These are phyloP conservation scores for Cryptocephalus primarius DNA, from an alignment of 2,888 invertebrate genomes.

Conservation along the genomic window DNA sequence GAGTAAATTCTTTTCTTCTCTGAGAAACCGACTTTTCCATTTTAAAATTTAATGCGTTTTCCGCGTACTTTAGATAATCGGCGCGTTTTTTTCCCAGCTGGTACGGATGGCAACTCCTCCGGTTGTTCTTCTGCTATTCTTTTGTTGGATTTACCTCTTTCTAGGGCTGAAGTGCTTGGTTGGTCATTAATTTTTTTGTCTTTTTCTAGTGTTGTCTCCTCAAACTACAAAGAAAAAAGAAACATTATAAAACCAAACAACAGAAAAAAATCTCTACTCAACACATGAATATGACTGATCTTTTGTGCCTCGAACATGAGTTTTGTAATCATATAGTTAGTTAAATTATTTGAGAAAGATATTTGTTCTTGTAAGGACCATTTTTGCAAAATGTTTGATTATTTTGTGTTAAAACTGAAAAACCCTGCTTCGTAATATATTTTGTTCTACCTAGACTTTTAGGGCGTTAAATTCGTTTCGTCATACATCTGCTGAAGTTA, in stretches of 20 bases:
- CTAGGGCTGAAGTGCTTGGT: slow-evolving; percentile 9
- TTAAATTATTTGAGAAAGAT: too few species aligned
- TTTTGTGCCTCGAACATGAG: background rate
- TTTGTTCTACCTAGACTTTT: too few species aligned
- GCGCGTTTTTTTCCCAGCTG: slow-evolving; percentile 22
- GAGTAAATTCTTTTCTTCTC: background rate
- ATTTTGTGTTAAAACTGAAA: too few species aligned
- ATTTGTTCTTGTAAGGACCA: too few species aligned
- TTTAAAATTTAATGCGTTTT: slow-evolving; percentile 27
- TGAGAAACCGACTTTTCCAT: slow-evolving; percentile 1
- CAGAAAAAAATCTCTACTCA: too few species aligned
- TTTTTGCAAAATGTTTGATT: too few species aligned
- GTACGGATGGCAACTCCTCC: slow-evolving; percentile 9
- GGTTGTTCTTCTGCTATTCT: slow-evolving; percentile 27
- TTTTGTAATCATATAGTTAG: background rate
- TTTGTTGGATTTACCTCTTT: slow-evolving; percentile 17
- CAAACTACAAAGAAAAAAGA: background rate
- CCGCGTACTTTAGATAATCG: slow-evolving; percentile 26
- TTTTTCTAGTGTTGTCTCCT: slow-evolving; percentile 4
- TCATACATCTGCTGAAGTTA: too few species aligned
- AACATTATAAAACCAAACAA: background rate
- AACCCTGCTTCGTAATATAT: too few species aligned
- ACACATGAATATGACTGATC: too few species aligned
- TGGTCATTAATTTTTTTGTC: slow-evolving; percentile 8
- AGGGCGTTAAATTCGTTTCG: too few species aligned